Evolutionary conservation across 2,888 invertebrate species (phyloP), one percentile per base, ranked within the genome.

Genomic region (Athrips mouffetella): DNA sequence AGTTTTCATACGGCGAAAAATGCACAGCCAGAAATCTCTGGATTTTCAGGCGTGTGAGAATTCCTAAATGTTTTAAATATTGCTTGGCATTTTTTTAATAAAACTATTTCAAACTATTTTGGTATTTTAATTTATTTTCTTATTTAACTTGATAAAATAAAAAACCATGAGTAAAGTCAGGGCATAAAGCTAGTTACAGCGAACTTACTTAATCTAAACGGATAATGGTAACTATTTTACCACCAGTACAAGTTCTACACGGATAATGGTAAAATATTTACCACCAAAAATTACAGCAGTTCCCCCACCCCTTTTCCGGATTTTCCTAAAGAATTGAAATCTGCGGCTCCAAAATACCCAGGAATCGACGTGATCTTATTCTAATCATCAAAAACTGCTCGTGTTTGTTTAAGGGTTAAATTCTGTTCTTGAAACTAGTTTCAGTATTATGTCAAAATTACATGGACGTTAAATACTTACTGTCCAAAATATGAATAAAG

Each of bases 1-100:
- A 5, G 8, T 10, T 55, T 55, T 52, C 53, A 50, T 48, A 37
- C 44, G 6, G 45, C 33, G 18, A 10, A 44, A 29, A n/a, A 29
- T 45, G 10, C 33, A 33, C 15, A 16, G n/a, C 30, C 21, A 23
- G 20, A 45, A 33, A 29, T 11, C 20, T 31, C n/a, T 11, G 21
- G n/a, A 13, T 45, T 45, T 39, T n/a, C n/a, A n/a, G n/a, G n/a
- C n/a, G n/a, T n/a, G 39, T 39, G 18, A 39, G 21, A 45, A 25
- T 15, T 13, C 25, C 27, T 41, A 41, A 25, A 41, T 30, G 30
- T 30, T 30, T 30, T 30, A 30, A 45, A 20, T 35, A 35, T 30
- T 30, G 30, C 30, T 11, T 8, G 7, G 30, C 11, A n/a, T 30
- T 30, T 30, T 30, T 30, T 30, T 30, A 30, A 30, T 30, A 30